Evolutionary conservation across 2,113 vertebrate species (phyloP), one percentile per base, ranked within the genome.

Genomic region (Numida meleagris): DNA sequence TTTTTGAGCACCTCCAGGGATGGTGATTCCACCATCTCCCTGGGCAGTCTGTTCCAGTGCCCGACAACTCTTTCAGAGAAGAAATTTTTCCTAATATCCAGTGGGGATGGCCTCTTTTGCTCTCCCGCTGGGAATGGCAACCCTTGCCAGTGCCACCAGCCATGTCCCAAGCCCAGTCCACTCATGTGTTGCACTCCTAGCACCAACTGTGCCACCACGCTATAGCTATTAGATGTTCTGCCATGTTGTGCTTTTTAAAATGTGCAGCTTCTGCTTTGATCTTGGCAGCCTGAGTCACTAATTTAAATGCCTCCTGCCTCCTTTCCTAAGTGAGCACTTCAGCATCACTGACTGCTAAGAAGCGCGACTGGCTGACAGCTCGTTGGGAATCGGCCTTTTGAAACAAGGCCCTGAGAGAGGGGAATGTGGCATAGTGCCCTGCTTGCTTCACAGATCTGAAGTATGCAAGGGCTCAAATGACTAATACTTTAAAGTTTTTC

Each of bases 231-330:
- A 27, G 15, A 93, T 84, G 79, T 86, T 93, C 95, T 95, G 55
- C 20, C 33, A 80, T 81, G 78, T 87, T 65, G 51, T 33, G 4
- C 48, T 94, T 93, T 77, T 75, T 40, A 67, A 95, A 94, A 89
- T 84, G 88, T 76, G 66, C 82, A 75, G 19, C 7, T 95, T 70
- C 46, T 75, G 51, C 75, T 96, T 93, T 81, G 86, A 88, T 95
- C 72, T 95, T 94, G 95, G 93, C 96, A 97, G 91, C 31, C 34
- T 25, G 15, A 81, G 55, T 71, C 82, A 78, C 57, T 87, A 78
- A 95, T 96, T 96, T 93, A 88, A 97, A 97, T 93, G 86, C 90
- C 87, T 89, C 93, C 92, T 87, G 58, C 94, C 71, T 96, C 89
- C 84, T 91, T 86, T 78, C 90, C 91, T 88, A 82, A 96, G 89